phyloP scores from a whole-genome alignment of 2,888 invertebrate genomes.

The Zelleria hepariella region DNA sequence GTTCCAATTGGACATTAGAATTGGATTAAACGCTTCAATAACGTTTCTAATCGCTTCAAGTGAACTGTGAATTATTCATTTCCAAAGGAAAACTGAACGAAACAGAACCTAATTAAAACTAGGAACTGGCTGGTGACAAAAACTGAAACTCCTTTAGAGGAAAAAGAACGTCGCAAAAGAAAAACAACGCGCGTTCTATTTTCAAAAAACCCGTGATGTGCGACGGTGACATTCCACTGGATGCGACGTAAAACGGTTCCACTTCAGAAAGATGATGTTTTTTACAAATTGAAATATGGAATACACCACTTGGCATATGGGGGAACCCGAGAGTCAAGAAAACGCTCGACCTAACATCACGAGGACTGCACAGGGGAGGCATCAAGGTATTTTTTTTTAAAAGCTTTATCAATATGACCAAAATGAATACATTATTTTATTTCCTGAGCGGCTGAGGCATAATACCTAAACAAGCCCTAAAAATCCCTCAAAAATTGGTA shows the following conservation, averaged over 20 bases:
- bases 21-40: slow-evolving; percentile 26
- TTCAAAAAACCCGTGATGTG: slow-evolving; percentile 21
- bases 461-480: too few species aligned
- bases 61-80: slow-evolving; percentile 22
- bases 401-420: too few species aligned
- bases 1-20: slow-evolving; percentile 9
- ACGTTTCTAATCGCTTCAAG: slow-evolving; percentile 25
- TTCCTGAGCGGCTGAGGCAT: too few species aligned
- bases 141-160: neutral
- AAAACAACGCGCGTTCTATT: neutral
- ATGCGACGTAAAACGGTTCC: slow-evolving; percentile 27
- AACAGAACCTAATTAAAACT: neutral
- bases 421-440: too few species aligned
- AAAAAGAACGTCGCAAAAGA: neutral
- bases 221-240: slow-evolving; percentile 26
- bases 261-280: slow-evolving; percentile 18
- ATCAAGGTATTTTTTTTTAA: too few species aligned
- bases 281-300: slow-evolving; percentile 46
- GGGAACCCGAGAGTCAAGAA: slow-evolving; percentile 43
- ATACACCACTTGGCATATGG: slow-evolving; percentile 60
- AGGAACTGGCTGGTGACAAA: neutral
- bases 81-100: slow-evolving; percentile 19
- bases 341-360: slow-evolving; percentile 28
- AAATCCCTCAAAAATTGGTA: too few species aligned
- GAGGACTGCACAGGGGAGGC: slow-evolving; percentile 29